Evolutionary conservation across 2,113 vertebrate species (phyloP), one percentile per base, ranked within the genome.

Genomic region (Pomatostomus ruficeps): DNA sequence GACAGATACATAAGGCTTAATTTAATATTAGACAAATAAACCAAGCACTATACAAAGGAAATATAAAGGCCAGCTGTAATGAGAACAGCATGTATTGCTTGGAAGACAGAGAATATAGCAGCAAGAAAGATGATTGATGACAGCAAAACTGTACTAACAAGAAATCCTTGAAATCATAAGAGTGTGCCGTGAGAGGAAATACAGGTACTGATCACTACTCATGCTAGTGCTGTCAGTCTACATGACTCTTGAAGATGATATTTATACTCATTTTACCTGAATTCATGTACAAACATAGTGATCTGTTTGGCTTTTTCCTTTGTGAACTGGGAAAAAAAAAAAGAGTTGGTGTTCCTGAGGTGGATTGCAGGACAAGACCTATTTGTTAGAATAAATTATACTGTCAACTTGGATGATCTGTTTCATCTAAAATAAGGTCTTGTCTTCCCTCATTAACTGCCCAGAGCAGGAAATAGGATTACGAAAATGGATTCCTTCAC

Each of bases 251-350:
- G 63, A 63, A 42, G n/a, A 25, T 43, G 2, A 45, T 59, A 61
- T 78, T 45, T 48, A 79, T 58, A 68, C 12, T 52, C 5, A 29
- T 83, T 85, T 85, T 40, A 57, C 18, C 28, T 58, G 19, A 72
- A 67, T 42, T 14, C 25, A 22, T 38, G 18, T 24, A 38, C 45
- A 67, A 77, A 51, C 4, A 25, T 7, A 49, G 6, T 33, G 26
- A 45, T 10, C 17, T 61, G 3, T 0, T 54, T 38, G 21, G 0
- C 29, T 49, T 33, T 31, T 58, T 28, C 1, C 3, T 45, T 12
- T 45, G 11, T 68, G 40, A 76, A 51, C 7, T 20, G 7, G 14
- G 31, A n/a, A 51, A 61, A 42, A 33, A 40, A 12, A 87, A 29
- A 59, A 7, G 38, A 31, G 8, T 14, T 28, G 42, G 1, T 49